These are phyloP conservation scores for Ennomos quercinarius DNA, from an alignment of 2,888 invertebrate genomes.

Conservation along the genomic window DNA sequence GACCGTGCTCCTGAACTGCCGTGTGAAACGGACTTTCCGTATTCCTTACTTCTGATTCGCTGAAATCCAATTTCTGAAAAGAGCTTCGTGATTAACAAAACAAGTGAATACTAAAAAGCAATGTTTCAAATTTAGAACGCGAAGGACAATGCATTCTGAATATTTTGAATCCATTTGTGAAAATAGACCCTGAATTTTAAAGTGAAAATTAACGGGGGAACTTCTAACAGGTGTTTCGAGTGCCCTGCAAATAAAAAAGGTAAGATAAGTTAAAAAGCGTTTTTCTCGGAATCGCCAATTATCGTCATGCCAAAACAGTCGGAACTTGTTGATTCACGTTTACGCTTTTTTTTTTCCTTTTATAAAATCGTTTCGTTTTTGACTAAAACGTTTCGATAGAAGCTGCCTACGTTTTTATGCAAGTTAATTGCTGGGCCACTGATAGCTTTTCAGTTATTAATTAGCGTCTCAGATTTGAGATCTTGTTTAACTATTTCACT, in stretches of 20 bases:
- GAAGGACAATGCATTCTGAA: constrained; percentile 19
- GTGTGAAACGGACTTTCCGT: constrained; percentile 29
- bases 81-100: constrained; percentile 1
- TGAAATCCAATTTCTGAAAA: constrained; percentile 23
- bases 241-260: constrained; percentile 31
- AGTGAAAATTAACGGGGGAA: constrained; percentile 27
- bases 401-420: constrained; percentile 1
- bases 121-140: constrained; percentile 20
- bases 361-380: constrained; percentile 8
- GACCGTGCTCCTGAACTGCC: constrained; percentile 56
- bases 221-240: constrained; percentile 21
- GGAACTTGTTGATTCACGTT: constrained; percentile 28
- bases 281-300: constrained; percentile 17
- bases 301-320: constrained; percentile 2
- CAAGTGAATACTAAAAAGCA: constrained; percentile 13
- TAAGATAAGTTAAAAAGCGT: constrained; percentile 23
- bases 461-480: constrained; percentile 1
- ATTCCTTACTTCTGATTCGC: constrained; percentile 13
- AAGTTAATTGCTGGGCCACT: constrained; percentile 4
- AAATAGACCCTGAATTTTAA: constrained; percentile 14
- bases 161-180: constrained; percentile 1
- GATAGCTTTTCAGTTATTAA: too few relatives aligned
- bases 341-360: constrained; percentile 9
- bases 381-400: constrained; percentile 7
- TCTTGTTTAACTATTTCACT: not conserved